phyloP scores from a whole-genome alignment of 2,113 vertebrate species.

The Pygoscelis adeliae region DNA sequence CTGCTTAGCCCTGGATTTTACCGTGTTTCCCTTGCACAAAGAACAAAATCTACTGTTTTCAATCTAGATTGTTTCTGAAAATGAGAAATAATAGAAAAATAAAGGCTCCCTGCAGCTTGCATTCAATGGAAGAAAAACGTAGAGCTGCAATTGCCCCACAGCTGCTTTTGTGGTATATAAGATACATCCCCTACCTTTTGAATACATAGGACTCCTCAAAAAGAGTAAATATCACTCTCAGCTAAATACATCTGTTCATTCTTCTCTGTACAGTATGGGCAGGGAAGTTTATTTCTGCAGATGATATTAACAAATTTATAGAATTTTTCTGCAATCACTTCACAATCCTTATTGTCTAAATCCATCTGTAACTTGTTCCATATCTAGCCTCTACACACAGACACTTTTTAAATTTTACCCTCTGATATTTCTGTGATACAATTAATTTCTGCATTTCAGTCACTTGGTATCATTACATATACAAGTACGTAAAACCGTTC shows the following conservation, averaged over 20 bases:
- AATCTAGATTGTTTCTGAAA: conserved; percentile 6
- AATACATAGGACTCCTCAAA: background rate
- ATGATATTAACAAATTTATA: background rate
- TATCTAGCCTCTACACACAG: background rate
- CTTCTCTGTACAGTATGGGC: background rate
- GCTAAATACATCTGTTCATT: conserved; percentile 17
- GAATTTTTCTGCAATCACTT: background rate
- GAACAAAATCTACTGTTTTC: conserved; percentile 7
- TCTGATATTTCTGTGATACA: background rate
- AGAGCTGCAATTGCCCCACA: background rate
- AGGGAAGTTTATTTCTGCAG: background rate
- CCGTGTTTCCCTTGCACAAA: background rate
- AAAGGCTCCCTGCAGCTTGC: background rate
- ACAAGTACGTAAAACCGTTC: background rate
- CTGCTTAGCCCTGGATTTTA: conserved; percentile 15
- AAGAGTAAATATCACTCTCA: background rate
- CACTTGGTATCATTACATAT: background rate
- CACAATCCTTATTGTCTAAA: background rate
- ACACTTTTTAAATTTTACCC: background rate
- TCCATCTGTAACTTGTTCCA: background rate
- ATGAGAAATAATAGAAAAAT: conserved; percentile 29
- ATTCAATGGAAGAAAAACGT: background rate
- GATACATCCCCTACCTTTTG: background rate
- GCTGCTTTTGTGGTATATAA: background rate
- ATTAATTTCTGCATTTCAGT: background rate